Conservation (phyloP, 1,140 invertebrate genomes). For the Patella vulgata region DNA sequence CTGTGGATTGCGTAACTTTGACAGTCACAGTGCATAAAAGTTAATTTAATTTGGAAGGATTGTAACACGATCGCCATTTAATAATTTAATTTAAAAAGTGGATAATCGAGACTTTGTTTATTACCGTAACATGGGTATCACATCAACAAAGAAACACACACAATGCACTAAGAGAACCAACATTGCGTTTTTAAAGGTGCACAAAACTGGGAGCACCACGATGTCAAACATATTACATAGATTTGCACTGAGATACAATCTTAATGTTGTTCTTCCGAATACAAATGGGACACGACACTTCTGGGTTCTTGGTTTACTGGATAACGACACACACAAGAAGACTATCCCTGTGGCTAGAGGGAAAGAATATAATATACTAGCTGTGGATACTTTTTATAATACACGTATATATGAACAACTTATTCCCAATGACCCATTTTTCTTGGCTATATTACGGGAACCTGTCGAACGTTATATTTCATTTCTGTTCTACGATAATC, state of each 20-base stretch:
- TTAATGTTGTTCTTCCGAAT: slow-evolving; percentile 45
- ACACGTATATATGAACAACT: slow-evolving; percentile 21
- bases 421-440: slow-evolving; percentile 29
- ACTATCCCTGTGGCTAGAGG: neutral
- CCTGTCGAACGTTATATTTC: slow-evolving; percentile 46
- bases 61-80: too few relatives aligned
- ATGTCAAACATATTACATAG: slow-evolving; percentile 50
- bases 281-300: slow-evolving; percentile 14
- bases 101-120: too few relatives aligned
- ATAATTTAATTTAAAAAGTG: too few relatives aligned
- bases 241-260: slow-evolving; percentile 37
- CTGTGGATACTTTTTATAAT: slow-evolving; percentile 40
- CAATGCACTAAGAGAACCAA: slow-evolving; percentile 22
- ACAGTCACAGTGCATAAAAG: too few relatives aligned
- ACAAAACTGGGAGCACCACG: slow-evolving; percentile 54
- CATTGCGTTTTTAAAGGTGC: slow-evolving; percentile 51
- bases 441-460: slow-evolving; percentile 47
- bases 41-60: too few relatives aligned
- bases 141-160: too few relatives aligned
- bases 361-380: slow-evolving; percentile 26
- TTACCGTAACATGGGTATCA: too few relatives aligned
- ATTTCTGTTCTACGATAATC: slow-evolving; percentile 40
- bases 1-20: too few relatives aligned
- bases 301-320: slow-evolving; percentile 32
- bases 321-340: neutral